A percentile compares a stretch with the other conserved stretches of the same genome.
Conservation (phyloP, 1,140 invertebrate genomes). For the Ostrea denselamellosa region DNA sequence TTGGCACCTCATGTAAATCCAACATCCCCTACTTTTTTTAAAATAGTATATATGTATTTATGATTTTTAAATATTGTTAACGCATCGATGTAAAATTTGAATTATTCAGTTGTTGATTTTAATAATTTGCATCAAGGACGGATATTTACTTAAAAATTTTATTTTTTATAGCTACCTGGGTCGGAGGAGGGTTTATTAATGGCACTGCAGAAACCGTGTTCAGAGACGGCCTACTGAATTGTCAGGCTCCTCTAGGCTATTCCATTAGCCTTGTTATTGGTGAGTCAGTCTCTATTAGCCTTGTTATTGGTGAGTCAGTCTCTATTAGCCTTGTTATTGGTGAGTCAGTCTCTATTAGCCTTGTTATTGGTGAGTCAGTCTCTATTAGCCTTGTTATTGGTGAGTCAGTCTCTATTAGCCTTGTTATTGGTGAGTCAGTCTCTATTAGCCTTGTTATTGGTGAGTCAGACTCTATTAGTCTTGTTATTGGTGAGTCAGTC, state of each 20-base stretch:
- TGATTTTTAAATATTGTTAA: too few relatives aligned
- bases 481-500: slow-evolving; percentile 91
- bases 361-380: slow-evolving; percentile 91
- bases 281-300: slow-evolving; percentile 88
- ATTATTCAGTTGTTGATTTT: too few relatives aligned
- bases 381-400: slow-evolving; percentile 94
- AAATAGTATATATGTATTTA: too few relatives aligned
- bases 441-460: slow-evolving; percentile 94
- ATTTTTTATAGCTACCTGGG: slow-evolving; percentile 91
- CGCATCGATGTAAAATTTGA: too few relatives aligned
- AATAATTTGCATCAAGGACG: too few relatives aligned
- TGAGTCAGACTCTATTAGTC: slow-evolving; percentile 90
- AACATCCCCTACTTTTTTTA: too few relatives aligned
- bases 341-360: slow-evolving; percentile 90
- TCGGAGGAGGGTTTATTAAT: slow-evolving; percentile 99
- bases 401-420: slow-evolving; percentile 90
- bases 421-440: slow-evolving; percentile 91
- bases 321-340: slow-evolving; percentile 94
- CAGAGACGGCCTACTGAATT: slow-evolving; percentile 90
- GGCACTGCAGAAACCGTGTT: slow-evolving; percentile 98
- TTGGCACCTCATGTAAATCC: too few relatives aligned
- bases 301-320: slow-evolving; percentile 91
- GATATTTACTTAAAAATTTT: too few relatives aligned
- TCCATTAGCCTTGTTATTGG: slow-evolving; percentile 94
- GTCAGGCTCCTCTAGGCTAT: slow-evolving; percentile 98